These are phyloP conservation scores for Melieria crassipennis DNA, from an alignment of 2,888 invertebrate species.

Conservation along the genomic window DNA sequence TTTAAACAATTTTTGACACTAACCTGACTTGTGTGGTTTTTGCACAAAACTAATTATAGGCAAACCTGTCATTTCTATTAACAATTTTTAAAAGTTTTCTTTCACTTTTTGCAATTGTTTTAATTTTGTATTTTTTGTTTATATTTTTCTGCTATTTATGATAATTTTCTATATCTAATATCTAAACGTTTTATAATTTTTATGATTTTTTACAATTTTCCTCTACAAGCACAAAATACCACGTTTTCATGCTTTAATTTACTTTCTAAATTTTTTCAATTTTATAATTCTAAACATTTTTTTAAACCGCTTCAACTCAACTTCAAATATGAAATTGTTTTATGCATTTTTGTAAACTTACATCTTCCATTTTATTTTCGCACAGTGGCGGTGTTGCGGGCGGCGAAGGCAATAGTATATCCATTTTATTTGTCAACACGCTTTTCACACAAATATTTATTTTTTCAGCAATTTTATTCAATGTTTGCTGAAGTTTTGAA, in stretches of 20 bases:
- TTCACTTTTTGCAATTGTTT: too few relatives aligned
- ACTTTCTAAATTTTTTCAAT: not conserved
- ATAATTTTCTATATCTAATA: too few relatives aligned
- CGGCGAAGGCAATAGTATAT: slow-evolving; percentile 71
- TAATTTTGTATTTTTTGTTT: too few relatives aligned
- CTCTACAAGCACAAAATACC: not conserved
- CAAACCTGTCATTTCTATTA: too few relatives aligned
- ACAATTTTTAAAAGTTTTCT: too few relatives aligned
- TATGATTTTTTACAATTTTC: too few relatives aligned
- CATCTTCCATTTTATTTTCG: slow-evolving; percentile 62
- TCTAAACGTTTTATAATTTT: too few relatives aligned
- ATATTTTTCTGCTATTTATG: too few relatives aligned
- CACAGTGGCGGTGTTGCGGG: slow-evolving; percentile 78
- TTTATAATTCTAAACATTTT: slow-evolving; percentile 1
- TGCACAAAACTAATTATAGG: too few relatives aligned
- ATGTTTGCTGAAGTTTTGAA: slow-evolving; percentile 31
- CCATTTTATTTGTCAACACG: slow-evolving; percentile 53
- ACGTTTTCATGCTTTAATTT: slow-evolving; percentile 4
- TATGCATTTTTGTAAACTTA: slow-evolving; percentile 53
- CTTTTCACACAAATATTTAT: slow-evolving; percentile 39
- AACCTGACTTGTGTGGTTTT: too few relatives aligned
- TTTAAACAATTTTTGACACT: too few relatives aligned
- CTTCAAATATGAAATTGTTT: slow-evolving; percentile 5
- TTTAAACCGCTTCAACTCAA: not conserved
- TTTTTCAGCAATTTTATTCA: slow-evolving; percentile 19